These are phyloP conservation scores for Tachypleus tridentatus DNA, from an alignment of 1,140 invertebrate species.

Conservation along the genomic window DNA sequence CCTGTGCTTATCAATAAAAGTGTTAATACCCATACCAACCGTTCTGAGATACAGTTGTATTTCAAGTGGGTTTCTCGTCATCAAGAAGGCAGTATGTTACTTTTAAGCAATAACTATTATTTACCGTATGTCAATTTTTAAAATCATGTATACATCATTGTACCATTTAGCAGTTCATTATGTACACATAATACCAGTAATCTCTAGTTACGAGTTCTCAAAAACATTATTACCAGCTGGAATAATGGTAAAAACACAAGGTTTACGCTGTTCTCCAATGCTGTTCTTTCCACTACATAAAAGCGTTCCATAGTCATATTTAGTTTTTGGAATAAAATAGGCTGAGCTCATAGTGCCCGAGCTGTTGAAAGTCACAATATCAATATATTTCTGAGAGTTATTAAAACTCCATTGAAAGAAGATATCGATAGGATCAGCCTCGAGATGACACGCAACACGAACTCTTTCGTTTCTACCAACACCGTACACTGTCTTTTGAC, in stretches of 20 bases:
- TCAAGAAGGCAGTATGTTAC: too few relatives aligned
- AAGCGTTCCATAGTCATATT: slow-evolving; percentile 76
- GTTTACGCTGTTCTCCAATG: slow-evolving; percentile 52
- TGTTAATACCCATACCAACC: too few relatives aligned
- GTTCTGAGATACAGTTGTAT: too few relatives aligned
- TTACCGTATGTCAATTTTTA: too few relatives aligned
- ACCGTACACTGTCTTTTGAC: slow-evolving; percentile 60
- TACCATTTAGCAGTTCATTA: too few relatives aligned
- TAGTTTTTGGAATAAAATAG: slow-evolving; percentile 46
- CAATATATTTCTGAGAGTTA: slow-evolving; percentile 48
- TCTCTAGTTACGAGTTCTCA: too few relatives aligned
- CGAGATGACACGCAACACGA: slow-evolving; percentile 60
- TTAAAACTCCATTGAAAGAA: slow-evolving; percentile 38
- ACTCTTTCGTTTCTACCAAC: slow-evolving; percentile 79
- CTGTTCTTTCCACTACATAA: slow-evolving; percentile 34
- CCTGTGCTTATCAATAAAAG: too few relatives aligned
- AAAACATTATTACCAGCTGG: slow-evolving; percentile 46
- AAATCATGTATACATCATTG: too few relatives aligned
- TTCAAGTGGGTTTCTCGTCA: too few relatives aligned
- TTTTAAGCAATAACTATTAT: too few relatives aligned
- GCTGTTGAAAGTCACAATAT: slow-evolving; percentile 10
- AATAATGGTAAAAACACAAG: slow-evolving; percentile 81
- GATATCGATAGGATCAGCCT: slow-evolving; percentile 23
- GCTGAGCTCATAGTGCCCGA: slow-evolving; percentile 11
- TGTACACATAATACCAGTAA: too few relatives aligned